Base-by-base conservation (phyloP, 2,888 invertebrate species). In the Habrosyne pyritoides region DNA sequence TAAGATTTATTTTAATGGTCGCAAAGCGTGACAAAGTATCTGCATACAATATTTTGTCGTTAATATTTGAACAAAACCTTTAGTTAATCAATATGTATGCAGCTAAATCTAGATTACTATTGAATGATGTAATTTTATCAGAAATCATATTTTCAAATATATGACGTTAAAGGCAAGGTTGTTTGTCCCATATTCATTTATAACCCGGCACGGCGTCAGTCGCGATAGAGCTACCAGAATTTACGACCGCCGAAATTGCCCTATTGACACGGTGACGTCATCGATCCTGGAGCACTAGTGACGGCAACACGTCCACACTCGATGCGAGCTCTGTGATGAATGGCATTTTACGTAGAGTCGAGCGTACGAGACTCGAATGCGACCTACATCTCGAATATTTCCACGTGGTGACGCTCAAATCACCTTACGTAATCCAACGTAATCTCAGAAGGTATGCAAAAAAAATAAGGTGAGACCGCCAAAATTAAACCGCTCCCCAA, bases 221-320 rank as follows among this genome's bases (percentile, higher is more conserved):
- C 69, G 64, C 67, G 76, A 77, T 82, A 82, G 75, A 78, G 72
- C 76, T 65, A 68, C 68, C 70, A 57, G 64, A 76, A 82, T 83
- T 81, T 76, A 79, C 75, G 73, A 61, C 66, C 67, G 57, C 51
- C 69, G 67, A 69, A 80, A 79, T 81, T 75, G 75, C 65, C 66
- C 66, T 71, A 78, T 77, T 77, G 81, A 75, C 73, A 69, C 63
- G 60, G 66, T 80, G 77, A 79, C 79, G 79, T 76, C 76, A 75
- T 73, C 71, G 69, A 68, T 70, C 72, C 67, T 64, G 64, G 63
- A 60, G 63, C 57, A 42, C 53, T 54, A 64, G 63, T 69, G 68
- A 67, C 70, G 72, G 64, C 64, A 67, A 66, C 69, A 70, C 71
- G 71, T 69, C 68, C 63, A 60, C 71, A 63, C 68, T 60, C 55